Percentiles rank a stretch among this genome's conserved stretches.
phyloP scores from a whole-genome alignment of 2,113 vertebrate genomes.

The Polypterus senegalus region DNA sequence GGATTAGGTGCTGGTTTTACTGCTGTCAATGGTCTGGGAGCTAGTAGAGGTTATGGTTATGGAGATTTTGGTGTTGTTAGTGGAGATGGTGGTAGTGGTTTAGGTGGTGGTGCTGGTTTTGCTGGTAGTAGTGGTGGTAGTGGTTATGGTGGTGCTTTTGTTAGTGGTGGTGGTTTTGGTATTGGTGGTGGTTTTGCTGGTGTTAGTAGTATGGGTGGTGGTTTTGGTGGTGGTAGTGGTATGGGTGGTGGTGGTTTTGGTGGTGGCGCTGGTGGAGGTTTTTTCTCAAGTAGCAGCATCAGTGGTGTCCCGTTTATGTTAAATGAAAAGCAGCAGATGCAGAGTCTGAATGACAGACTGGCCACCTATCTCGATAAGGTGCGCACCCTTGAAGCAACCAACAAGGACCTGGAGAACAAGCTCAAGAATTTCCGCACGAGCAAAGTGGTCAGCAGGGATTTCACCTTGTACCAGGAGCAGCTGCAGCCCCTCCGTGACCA shows the following conservation, averaged over 20 bases:
- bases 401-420: conserved; percentile 22
- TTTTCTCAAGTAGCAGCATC: conserved; percentile 17
- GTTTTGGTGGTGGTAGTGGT: too few relatives aligned
- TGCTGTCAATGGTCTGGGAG: too few relatives aligned
- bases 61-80: neutral
- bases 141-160: neutral
- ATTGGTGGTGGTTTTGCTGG: too few relatives aligned
- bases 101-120: neutral
- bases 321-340: conserved; percentile 21
- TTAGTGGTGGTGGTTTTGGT: too few relatives aligned
- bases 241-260: neutral
- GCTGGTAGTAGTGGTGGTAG: neutral
- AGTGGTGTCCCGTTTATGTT: conserved; percentile 2
- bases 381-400: conserved; percentile 19
- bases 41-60: neutral
- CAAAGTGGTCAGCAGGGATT: conserved; percentile 11
- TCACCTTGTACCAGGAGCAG: conserved; percentile 12
- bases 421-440: conserved; percentile 7
- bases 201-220: too few relatives aligned
- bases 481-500: conserved; percentile 15
- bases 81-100: neutral
- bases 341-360: conserved; percentile 24
- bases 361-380: conserved; percentile 24
- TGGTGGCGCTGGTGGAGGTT: neutral
- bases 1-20: too few relatives aligned